Evolutionary conservation across 2,888 invertebrate genomes (phyloP).

Genomic region (Parapristionchus giblindavisi): DNA sequence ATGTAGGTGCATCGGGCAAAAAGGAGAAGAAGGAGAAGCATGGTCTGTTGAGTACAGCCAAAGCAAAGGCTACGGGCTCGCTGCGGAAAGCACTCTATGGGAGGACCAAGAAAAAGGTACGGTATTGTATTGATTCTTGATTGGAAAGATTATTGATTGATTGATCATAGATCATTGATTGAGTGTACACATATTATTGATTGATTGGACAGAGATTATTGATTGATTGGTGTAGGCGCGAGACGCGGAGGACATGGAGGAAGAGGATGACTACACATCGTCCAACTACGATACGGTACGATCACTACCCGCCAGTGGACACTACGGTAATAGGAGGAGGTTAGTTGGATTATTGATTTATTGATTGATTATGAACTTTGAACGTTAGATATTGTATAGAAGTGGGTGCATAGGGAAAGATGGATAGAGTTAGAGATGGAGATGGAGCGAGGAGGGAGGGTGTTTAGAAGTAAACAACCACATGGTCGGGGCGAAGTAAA

Average conservation of each 20-base stretch:
- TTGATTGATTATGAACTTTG: not conserved
- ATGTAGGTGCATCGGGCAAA: slow-evolving; percentile 33
- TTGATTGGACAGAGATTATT: no score
- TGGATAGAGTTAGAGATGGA: not conserved
- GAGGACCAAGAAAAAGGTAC: slow-evolving; percentile 43
- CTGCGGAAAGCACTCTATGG: slow-evolving; percentile 52
- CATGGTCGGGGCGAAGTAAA: not conserved
- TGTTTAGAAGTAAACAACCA: not conserved
- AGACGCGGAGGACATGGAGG: slow-evolving; percentile 52
- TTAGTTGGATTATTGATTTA: not conserved
- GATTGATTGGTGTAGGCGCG: slow-evolving; percentile 37
- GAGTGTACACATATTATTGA: no score
- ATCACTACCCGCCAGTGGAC: slow-evolving; percentile 55
- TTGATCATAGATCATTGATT: no score
- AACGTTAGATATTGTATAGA: not conserved
- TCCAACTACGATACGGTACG: slow-evolving; percentile 58
- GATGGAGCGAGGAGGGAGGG: not conserved
- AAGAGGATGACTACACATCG: slow-evolving; percentile 48
- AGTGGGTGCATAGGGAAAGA: not conserved
- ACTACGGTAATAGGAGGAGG: slow-evolving; percentile 50
- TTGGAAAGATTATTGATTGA: not conserved
- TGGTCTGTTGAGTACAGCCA: slow-evolving; percentile 46
- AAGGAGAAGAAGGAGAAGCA: slow-evolving; percentile 36
- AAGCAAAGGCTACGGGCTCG: slow-evolving; percentile 50
- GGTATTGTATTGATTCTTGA: not conserved